Evolutionary conservation across 2,888 invertebrate species (phyloP).

Genomic region (Dicyrtoma fusca): DNA sequence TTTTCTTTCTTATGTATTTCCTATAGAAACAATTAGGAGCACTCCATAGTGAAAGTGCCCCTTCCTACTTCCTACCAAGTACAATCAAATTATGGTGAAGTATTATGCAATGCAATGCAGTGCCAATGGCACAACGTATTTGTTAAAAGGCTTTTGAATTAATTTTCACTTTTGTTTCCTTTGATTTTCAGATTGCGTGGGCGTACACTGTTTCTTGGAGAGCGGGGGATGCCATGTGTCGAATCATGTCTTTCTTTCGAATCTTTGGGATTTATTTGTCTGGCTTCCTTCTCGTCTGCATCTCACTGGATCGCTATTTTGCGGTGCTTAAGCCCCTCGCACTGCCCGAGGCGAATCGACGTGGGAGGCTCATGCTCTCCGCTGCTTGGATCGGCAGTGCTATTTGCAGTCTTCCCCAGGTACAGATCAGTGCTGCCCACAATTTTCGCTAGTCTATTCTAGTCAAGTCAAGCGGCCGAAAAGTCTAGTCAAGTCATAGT

Average conservation of each 20-base stretch:
- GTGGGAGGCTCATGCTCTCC: constrained; percentile 75
- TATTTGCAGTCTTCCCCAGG: constrained; percentile 84
- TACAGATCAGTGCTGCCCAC: no score
- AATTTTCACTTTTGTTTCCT: no score
- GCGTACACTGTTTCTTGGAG: constrained; percentile 83
- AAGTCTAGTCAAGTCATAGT: no score
- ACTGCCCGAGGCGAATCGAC: constrained; percentile 70
- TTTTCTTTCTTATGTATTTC: no score
- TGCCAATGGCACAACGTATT: no score
- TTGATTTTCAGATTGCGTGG: constrained; percentile 70
- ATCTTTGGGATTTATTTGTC: constrained; percentile 85
- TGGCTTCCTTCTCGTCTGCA: constrained; percentile 84
- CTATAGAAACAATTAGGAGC: no score
- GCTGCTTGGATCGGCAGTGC: constrained; percentile 79
- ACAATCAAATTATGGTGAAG: no score
- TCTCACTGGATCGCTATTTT: constrained; percentile 85
- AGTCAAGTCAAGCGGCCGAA: no score
- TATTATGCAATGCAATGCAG: no score
- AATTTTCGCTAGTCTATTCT: background rate
- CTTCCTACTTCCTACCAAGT: no score
- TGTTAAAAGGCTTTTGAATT: no score
- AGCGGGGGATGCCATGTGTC: constrained; percentile 81
- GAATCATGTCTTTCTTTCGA: constrained; percentile 83
- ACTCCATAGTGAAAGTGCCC: no score
- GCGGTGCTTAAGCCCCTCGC: constrained; percentile 78